Base-by-base conservation (phyloP, 1,140 invertebrate genomes). In the Wiebesia pumilae region DNA sequence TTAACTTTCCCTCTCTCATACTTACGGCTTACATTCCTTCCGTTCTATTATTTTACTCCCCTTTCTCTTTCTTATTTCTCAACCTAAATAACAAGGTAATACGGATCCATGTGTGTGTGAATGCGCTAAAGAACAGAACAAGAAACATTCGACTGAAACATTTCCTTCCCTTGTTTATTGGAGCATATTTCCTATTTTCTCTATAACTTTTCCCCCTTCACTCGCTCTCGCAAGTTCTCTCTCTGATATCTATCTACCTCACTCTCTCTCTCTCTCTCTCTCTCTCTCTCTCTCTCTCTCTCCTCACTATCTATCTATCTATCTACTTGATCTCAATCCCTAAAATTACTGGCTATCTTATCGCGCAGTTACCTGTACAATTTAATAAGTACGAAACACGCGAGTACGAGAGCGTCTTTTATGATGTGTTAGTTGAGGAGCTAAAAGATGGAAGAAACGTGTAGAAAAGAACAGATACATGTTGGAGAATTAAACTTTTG, bases 141-240 rank as follows among this genome's bases (percentile, higher is more conserved):
- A 75, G n/a, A 19, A 73, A 33, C 24, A 43, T 43, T 27, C 43
- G n/a, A 40, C 62, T 67, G 62, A n/a, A n/a, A n/a, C n/a, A 69
- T 87, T 77, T 87, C 40, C 35, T 81, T 73, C 71, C 65, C 58
- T 21, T 73, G 58, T 77, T 78, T 77, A 77, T 62, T 83, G 73
- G 81, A 43, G 58, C n/a, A 7, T 43, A 38, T 40, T 75, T n/a
- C 33, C 71, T 75, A 27, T 38, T 38, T 14, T 75, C 19, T 40
- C 38, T 75, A 12, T 69, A 33, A 30, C n/a, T 71, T 71, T 38
- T 71, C 33, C 6, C 14, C 3, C 6, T 33, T n/a, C 62, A 6
- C 62, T 65, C 62, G 3, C 62, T 27, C 12, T 6, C 27, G n/a
- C 62, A 4, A 3, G 6, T 30, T 65, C 62, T 30, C n/a, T 24